These are phyloP conservation scores for Loxodonta africana DNA, from an alignment of 2,113 vertebrate genomes.

Conservation along the genomic window DNA sequence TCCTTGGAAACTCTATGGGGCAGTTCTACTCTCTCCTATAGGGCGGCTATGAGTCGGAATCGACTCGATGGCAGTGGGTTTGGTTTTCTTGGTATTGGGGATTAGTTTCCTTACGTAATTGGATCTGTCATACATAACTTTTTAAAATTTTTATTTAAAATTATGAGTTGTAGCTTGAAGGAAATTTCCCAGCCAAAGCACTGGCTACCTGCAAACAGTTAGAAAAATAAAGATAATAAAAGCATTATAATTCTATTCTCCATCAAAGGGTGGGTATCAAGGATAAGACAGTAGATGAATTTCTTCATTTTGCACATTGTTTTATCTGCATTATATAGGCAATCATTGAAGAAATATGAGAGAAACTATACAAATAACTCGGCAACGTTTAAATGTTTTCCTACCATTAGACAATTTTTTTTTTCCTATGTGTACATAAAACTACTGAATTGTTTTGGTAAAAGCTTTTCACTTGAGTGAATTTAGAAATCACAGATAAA, in stretches of 20 bases:
- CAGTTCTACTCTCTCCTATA: too few relatives aligned
- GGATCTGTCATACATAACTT: not conserved
- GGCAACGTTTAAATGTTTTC: conserved; percentile 30
- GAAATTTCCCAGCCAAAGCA: not conserved
- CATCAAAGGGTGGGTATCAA: not conserved
- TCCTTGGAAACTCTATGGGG: too few relatives aligned
- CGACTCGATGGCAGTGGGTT: too few relatives aligned
- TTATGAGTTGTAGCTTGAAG: not conserved
- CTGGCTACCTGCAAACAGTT: not conserved
- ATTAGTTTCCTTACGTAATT: not conserved
- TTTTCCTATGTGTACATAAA: not conserved
- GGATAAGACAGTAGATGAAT: not conserved
- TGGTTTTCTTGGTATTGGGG: too few relatives aligned
- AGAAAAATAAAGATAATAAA: conserved; percentile 8
- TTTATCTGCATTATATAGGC: not conserved
- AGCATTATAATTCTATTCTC: not conserved
- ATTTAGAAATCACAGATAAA: conserved; percentile 2
- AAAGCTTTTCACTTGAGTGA: not conserved
- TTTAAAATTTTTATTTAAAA: not conserved
- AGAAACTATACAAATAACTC: conserved; percentile 34
- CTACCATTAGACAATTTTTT: not conserved
- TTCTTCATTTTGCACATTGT: not conserved
- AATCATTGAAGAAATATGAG: not conserved
- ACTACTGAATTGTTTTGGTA: not conserved
- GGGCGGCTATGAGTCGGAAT: too few relatives aligned